Conservation (phyloP, 1,140 invertebrate species). For the Elymnias hypermnestra region DNA sequence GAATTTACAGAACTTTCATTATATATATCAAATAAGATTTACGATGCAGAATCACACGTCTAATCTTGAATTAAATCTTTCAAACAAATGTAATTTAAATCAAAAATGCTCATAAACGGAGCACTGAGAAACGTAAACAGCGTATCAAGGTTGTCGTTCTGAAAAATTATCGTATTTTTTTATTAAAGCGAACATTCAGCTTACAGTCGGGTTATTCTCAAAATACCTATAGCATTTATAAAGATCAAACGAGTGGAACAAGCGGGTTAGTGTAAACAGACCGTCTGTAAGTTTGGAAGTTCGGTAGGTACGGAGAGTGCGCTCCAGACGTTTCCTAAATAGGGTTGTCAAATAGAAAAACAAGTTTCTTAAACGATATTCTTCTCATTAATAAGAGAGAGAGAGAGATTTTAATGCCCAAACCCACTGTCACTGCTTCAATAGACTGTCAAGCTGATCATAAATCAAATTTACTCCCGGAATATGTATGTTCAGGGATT, state of each 20-base stretch:
- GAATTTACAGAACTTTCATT: no score
- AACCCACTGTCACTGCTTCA: no score
- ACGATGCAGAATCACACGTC: no score
- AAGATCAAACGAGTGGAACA: slow-evolving; percentile 70
- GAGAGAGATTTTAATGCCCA: background rate
- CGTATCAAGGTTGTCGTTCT: slow-evolving; percentile 67
- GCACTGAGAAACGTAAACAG: slow-evolving; percentile 37
- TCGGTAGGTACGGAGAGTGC: slow-evolving; percentile 18
- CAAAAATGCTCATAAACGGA: slow-evolving; percentile 40
- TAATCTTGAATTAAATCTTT: slow-evolving; percentile 28
- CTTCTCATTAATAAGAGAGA: background rate
- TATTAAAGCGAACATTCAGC: slow-evolving; percentile 51
- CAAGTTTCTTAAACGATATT: background rate
- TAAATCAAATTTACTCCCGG: no score
- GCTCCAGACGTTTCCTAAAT: slow-evolving; percentile 8
- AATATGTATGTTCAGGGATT: no score
- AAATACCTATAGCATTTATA: slow-evolving; percentile 74
- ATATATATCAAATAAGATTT: no score
- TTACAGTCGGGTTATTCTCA: slow-evolving; percentile 60
- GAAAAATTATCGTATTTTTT: slow-evolving; percentile 63
- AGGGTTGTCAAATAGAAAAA: slow-evolving; percentile 1
- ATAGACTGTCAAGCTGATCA: no score
- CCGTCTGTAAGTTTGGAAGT: slow-evolving; percentile 12
- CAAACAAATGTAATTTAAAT: slow-evolving; percentile 39
- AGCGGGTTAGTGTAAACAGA: slow-evolving; percentile 65